Evolutionary conservation across 2,113 vertebrate genomes (phyloP).

Genomic region (Stegastes partitus): DNA sequence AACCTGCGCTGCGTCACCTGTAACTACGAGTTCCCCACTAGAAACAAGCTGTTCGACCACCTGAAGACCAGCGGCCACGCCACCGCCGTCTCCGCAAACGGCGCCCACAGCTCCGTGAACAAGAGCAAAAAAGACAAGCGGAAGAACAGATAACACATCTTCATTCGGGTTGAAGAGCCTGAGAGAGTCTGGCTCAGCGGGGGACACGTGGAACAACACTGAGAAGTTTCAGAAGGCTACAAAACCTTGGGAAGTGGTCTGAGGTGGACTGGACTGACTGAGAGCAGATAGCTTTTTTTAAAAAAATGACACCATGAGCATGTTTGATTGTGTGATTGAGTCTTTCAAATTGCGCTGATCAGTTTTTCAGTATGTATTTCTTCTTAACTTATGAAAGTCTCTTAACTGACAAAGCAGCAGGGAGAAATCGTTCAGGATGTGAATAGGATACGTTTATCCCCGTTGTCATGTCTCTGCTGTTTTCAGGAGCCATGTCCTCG

Average conservation of each 20-base stretch:
- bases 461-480: background rate
- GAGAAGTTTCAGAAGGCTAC: background rate
- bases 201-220: background rate
- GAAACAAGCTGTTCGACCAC: constrained; percentile 97
- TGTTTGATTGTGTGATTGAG: background rate
- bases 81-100: constrained; percentile 77
- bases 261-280: constrained; percentile 16
- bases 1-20: constrained; percentile 89
- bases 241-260: constrained; percentile 8
- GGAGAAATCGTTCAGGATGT: background rate
- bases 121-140: constrained; percentile 91
- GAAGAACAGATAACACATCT: constrained; percentile 85
- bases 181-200: constrained; percentile 1
- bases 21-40: constrained; percentile 88
- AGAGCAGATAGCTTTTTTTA: no score
- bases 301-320: no score
- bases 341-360: background rate
- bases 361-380: background rate
- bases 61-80: constrained; percentile 93
- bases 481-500: background rate
- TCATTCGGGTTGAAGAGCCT: background rate
- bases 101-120: constrained; percentile 49
- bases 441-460: background rate
- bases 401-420: background rate
- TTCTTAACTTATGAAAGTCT: constrained; percentile 1